Conservation (phyloP, 2,888 invertebrate species). For the Lypha dubia region DNA sequence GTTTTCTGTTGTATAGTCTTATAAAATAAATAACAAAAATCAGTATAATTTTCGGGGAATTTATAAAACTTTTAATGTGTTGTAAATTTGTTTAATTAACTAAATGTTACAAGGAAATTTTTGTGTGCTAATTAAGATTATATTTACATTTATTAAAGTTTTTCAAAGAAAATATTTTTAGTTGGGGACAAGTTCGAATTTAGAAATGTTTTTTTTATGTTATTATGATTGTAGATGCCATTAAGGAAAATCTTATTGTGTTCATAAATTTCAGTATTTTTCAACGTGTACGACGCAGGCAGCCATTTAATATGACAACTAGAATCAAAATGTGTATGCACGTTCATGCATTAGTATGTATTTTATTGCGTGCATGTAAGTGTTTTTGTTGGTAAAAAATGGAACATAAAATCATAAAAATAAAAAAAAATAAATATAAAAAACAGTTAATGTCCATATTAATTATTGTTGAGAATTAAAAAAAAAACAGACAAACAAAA, state of each 20-base stretch:
- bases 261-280: slow-evolving; percentile 1
- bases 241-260: neutral
- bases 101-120: neutral
- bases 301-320: slow-evolving; percentile 16
- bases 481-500: slow-evolving; percentile 29
- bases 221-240: too few relatives aligned
- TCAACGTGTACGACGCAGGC: slow-evolving; percentile 32
- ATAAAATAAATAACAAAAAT: too few relatives aligned
- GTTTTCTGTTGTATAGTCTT: too few relatives aligned
- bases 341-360: too few relatives aligned
- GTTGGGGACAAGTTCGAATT: too few relatives aligned
- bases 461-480: slow-evolving; percentile 60
- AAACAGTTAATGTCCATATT: slow-evolving; percentile 67
- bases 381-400: slow-evolving; percentile 48
- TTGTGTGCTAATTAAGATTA: neutral
- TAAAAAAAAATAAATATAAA: slow-evolving; percentile 44
- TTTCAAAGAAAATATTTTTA: too few relatives aligned
- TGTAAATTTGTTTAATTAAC: neutral
- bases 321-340: slow-evolving; percentile 33
- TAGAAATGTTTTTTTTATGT: neutral
- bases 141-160: too few relatives aligned
- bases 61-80: neutral
- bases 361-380: slow-evolving; percentile 54
- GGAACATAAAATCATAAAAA: slow-evolving; percentile 40
- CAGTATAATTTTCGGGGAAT: too few relatives aligned